Evolutionary conservation across 1,140 invertebrate species (phyloP).

Genomic region (Sycophaga agraensis): DNA sequence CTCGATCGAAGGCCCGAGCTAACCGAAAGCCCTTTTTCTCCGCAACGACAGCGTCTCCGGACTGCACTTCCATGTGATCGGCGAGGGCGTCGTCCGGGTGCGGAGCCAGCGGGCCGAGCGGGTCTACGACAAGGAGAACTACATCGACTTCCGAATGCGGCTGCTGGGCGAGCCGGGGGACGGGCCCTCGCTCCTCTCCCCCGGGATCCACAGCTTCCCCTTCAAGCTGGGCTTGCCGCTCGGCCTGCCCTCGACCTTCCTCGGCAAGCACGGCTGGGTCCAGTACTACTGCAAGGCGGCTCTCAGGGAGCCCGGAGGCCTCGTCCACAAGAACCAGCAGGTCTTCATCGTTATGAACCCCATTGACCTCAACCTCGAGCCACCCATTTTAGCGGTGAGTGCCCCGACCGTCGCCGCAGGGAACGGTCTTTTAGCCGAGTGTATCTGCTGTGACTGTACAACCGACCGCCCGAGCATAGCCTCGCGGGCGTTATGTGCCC

Average conservation of each 20-base stretch:
- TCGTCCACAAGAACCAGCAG: constrained; percentile 94
- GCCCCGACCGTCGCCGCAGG: constrained; percentile 89
- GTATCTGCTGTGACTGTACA: too few species aligned
- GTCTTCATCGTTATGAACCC: constrained; percentile 97
- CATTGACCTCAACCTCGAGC: constrained; percentile 90
- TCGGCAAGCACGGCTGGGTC: constrained; percentile 93
- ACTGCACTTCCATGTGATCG: constrained; percentile 90
- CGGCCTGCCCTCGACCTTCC: constrained; percentile 88
- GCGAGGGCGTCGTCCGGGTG: constrained; percentile 85
- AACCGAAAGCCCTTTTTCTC: background rate
- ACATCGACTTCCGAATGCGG: constrained; percentile 93
- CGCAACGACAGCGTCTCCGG: constrained; percentile 61
- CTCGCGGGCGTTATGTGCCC: too few species aligned
- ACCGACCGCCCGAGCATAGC: too few species aligned
- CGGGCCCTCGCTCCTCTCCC: constrained; percentile 81
- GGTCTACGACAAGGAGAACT: constrained; percentile 89
- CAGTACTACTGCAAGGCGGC: constrained; percentile 94
- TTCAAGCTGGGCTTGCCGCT: constrained; percentile 89
- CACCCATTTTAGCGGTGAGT: constrained; percentile 82
- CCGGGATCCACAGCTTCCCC: constrained; percentile 93
- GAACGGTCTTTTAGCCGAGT: too few species aligned
- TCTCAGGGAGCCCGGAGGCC: constrained; percentile 81
- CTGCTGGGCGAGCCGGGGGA: constrained; percentile 86
- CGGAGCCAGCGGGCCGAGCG: constrained; percentile 77
- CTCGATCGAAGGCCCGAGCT: too few species aligned